Evolutionary conservation across 2,113 vertebrate genomes (phyloP), one percentile per base, ranked within the genome.

Genomic region (Anolis carolinensis): DNA sequence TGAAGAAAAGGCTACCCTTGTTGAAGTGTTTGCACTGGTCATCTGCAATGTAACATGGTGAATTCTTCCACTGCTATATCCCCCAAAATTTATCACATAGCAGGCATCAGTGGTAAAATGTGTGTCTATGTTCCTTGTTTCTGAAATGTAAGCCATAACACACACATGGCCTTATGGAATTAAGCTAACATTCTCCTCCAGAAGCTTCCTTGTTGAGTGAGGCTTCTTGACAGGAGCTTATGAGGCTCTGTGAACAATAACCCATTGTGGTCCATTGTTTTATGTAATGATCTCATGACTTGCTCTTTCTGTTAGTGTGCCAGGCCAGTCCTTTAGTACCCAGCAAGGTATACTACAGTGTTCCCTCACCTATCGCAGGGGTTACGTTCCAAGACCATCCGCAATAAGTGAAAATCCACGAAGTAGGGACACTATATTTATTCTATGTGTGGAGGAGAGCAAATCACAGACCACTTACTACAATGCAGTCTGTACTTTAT

Each of bases 201-300:
- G 83, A 63, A 68, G 77, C 44, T 78, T 84, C 74, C 74, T 52
- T 68, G 63, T 84, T 34, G 76, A 78, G 44, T 55, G 44, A 78
- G 62, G 68, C 44, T 68, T 44, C 50, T 14, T 84, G 74, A 68
- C 74, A 84, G 63, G 77, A 74, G 44, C 63, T 83, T 83, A 65
- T 67, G 59, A 34, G 18, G 11, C 62, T 77, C 67, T 36, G 25
- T 30, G 48, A 78, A 62, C 65, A 25, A 3, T 86, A 55, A 87
- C 71, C 84, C 87, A 27, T 90, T 87, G 44, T 77, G 39, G n/a
- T 67, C 68, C 55, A 25, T 52, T 84, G 55, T 68, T 84, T 76
- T 84, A 77, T 68, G 77, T 50, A 77, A 68, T 52, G 74, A 21
- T 89, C 34, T 85, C 85, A n/a, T 34, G 27, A 7, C 81, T 74